Evolutionary conservation across 2,113 vertebrate genomes (phyloP), one percentile per base, ranked within the genome.

Genomic region (Gambusia holbrooki): DNA sequence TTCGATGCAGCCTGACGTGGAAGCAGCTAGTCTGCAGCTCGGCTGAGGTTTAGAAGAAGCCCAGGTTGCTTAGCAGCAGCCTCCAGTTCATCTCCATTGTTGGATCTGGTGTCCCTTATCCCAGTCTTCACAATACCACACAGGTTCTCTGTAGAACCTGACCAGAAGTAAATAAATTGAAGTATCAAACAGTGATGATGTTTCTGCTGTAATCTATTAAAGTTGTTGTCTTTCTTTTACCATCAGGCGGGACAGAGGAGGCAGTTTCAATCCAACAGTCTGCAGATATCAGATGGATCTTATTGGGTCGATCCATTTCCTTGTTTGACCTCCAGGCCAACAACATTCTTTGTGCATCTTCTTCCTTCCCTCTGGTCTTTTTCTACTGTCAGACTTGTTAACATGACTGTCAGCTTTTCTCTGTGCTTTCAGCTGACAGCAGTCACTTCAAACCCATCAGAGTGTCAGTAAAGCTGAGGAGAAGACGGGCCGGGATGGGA

Each of bases 331-430:
- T 54, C 62, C 25, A 32, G 60, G 29, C 72, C 61, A 62, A 67
- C 40, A 27, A 67, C 35, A 27, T 61, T 80, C 80, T 82, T 75
- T 64, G 32, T 28, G 29, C 51, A 63, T 71, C 66, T 70, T n/a
- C 71, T 74, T 33, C 62, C 74, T 2, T 40, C 81, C 75, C n/a
- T 4, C 45, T 64, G 15, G 73, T 72, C 81, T 77, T 32, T 72
- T 80, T 74, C 42, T 77, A 64, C 86, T 81, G 83, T 86, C 88
- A 87, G 86, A 51, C 62, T 58, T 71, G 62, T 71, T 70, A 81
- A 81, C 67, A 74, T 80, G 65, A 51, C 82, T 87, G 87, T 84
- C 88, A 79, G 85, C 68, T 67, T 86, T 79, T 79, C 77, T 79
- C 77, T 63, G 61, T 28, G 65, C 76, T 63, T 73, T 76, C 12